Base-by-base conservation (phyloP, 2,797 vertebrate species). In the Helicolenus hilgendorfi region DNA sequence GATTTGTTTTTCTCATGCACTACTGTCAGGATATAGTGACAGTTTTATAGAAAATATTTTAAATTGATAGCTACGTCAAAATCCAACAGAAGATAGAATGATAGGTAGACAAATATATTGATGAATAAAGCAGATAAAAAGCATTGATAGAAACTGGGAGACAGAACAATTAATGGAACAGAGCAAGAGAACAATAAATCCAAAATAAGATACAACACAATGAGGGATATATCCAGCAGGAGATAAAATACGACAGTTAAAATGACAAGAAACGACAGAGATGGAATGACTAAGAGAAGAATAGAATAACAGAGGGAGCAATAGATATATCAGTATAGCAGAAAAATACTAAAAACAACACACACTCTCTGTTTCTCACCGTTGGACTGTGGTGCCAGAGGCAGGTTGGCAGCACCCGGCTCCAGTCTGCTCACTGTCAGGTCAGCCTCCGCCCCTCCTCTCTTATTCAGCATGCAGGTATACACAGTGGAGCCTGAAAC, bases 391-490 rank as follows among this genome's bases (percentile, higher is more conserved):
- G 99, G 99, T 13, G 97, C 93, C 92, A 99, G 94, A 0, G 97
- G 94, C 0, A 97, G 95, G 70, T 89, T 95, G 1, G 92, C 92
- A 11, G 89, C 13, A 0, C 98, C 94, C 0, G 97, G 93, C 70
- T 96, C 96, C 82, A 99, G 96, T 77, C 97, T 86, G 96, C 99
- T 99, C 88, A 99, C 98, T 0, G 99, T 99, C 91, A 99, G 97
- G 96, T 99, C 99, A 0, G 99, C 98, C 96, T 99, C 98, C 0
- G 97, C 95, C 0, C 99, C 99, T 0, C 99, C 99, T 0, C 36
- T 94, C 22, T 82, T 91, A 92, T 99, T 99, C 92, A 99, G 89
- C 99, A 99, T 99, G 94, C 99, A 99, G 58, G 99, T 99, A 83
- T 99, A 99, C 41, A 99, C 97, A 0, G 98, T 99, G 3, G 98